phyloP scores from a whole-genome alignment of 2,797 vertebrate species.

The Argyrosomus regius region DNA sequence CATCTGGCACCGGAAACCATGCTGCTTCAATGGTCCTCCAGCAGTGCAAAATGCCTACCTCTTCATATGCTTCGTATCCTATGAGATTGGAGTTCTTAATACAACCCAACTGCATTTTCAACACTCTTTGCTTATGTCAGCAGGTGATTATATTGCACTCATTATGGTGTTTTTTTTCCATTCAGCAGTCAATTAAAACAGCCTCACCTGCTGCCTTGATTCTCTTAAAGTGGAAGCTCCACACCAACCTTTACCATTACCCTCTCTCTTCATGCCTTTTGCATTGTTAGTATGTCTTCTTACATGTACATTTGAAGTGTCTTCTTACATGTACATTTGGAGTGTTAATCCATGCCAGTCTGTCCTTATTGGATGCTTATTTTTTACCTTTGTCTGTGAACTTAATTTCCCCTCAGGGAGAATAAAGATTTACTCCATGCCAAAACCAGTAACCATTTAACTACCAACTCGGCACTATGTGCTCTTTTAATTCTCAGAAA shows the following conservation, averaged over 20 bases:
- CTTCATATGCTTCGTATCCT: conserved; percentile 64
- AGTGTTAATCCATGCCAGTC: background rate
- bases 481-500: background rate
- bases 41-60: conserved; percentile 66
- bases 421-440: background rate
- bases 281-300: conserved; percentile 5
- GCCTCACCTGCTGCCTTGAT: conserved; percentile 58
- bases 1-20: conserved; percentile 48
- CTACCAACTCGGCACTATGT: background rate
- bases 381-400: background rate
- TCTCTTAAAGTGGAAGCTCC: conserved; percentile 33
- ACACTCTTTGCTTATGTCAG: conserved; percentile 74
- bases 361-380: background rate
- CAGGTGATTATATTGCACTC: conserved; percentile 73
- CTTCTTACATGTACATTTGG: background rate
- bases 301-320: conserved; percentile 3
- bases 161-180: conserved; percentile 56
- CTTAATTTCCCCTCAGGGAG: background rate
- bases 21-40: conserved; percentile 65
- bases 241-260: conserved; percentile 11
- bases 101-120: conserved; percentile 55
- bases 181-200: conserved; percentile 70
- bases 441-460: background rate
- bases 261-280: conserved; percentile 19
- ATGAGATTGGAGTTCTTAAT: conserved; percentile 64